Percentiles rank a stretch among this genome's conserved stretches.
These are phyloP conservation scores for Strigamia crassipes DNA, from an alignment of 2,888 invertebrate genomes.

Conservation along the genomic window DNA sequence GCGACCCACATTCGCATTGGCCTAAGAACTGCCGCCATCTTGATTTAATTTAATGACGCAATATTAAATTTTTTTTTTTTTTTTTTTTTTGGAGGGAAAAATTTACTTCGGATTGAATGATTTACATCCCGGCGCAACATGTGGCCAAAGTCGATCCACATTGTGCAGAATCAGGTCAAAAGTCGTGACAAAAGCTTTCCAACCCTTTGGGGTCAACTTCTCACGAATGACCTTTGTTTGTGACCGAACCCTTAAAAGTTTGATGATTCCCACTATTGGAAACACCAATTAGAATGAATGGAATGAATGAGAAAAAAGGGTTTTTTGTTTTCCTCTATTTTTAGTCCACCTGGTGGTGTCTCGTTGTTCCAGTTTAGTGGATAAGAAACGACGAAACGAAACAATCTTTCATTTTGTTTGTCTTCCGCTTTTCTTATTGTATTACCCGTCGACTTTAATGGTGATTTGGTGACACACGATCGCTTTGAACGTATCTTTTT, in stretches of 20 bases:
- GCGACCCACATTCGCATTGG: not conserved
- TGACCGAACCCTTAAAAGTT: not conserved
- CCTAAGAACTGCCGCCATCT: not conserved
- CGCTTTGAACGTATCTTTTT: not conserved
- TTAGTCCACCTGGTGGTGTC: not conserved
- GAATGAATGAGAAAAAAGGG: not conserved
- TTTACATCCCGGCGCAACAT: not conserved
- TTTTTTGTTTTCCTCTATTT: conserved; percentile 4
- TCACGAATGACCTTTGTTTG: not conserved
- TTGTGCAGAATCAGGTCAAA: not conserved
- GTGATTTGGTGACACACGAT: not conserved
- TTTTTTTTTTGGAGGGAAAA: not conserved
- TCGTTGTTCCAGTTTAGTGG: not conserved
- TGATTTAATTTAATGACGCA: not conserved
- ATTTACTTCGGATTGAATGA: not conserved
- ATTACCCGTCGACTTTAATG: not conserved
- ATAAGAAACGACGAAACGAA: not conserved
- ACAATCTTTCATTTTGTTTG: not conserved
- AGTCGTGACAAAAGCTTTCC: not conserved
- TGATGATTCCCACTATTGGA: not conserved
- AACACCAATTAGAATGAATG: not conserved
- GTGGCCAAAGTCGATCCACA: not conserved
- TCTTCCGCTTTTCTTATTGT: not conserved
- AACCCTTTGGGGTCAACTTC: not conserved
- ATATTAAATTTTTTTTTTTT: not conserved